These are phyloP conservation scores for Caenorhabditis macrosperma DNA, from an alignment of 2,888 invertebrate genomes.

Conservation along the genomic window DNA sequence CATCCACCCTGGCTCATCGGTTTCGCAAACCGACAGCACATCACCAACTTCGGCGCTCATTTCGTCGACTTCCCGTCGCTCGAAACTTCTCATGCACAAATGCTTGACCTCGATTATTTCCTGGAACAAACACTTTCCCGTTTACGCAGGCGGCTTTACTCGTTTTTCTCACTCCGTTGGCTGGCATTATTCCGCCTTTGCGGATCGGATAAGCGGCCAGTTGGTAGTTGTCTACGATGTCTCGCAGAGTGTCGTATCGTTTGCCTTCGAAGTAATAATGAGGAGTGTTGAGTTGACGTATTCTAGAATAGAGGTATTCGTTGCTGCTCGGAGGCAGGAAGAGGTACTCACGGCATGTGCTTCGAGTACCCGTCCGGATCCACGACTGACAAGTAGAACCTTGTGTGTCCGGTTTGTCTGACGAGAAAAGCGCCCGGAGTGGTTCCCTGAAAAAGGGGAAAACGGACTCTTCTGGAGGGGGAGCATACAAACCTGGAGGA, in stretches of 20 bases:
- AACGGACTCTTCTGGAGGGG: neutral
- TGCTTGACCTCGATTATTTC: slow-evolving; percentile 31
- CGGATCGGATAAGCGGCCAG: slow-evolving; percentile 27
- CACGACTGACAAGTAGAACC: slow-evolving; percentile 56
- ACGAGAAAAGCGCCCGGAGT: slow-evolving; percentile 58
- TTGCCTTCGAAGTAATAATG: slow-evolving; percentile 51
- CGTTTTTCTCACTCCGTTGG: slow-evolving; percentile 10
- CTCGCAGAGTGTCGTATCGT: slow-evolving; percentile 23
- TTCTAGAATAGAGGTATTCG: slow-evolving; percentile 27
- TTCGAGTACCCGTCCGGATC: slow-evolving; percentile 33
- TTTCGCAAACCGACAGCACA: slow-evolving; percentile 53
- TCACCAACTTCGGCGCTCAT: slow-evolving; percentile 54
- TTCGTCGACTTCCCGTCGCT: slow-evolving; percentile 30
- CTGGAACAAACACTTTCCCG: slow-evolving; percentile 5
- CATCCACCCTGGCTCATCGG: slow-evolving; percentile 55
- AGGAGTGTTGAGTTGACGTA: slow-evolving; percentile 44
- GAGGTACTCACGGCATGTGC: slow-evolving; percentile 62
- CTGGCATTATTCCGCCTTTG: slow-evolving; percentile 18
- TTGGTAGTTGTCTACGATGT: slow-evolving; percentile 22
- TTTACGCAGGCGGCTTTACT: neutral
- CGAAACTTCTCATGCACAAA: slow-evolving; percentile 33
- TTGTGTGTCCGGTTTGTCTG: slow-evolving; percentile 26
- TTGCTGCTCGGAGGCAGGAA: neutral
- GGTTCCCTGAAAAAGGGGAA: slow-evolving; percentile 9
- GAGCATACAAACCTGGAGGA: slow-evolving; percentile 44